Percentiles rank a stretch among this genome's conserved stretches.
Evolutionary conservation across 2,113 vertebrate genomes (phyloP).

Genomic region (Lota lota): DNA sequence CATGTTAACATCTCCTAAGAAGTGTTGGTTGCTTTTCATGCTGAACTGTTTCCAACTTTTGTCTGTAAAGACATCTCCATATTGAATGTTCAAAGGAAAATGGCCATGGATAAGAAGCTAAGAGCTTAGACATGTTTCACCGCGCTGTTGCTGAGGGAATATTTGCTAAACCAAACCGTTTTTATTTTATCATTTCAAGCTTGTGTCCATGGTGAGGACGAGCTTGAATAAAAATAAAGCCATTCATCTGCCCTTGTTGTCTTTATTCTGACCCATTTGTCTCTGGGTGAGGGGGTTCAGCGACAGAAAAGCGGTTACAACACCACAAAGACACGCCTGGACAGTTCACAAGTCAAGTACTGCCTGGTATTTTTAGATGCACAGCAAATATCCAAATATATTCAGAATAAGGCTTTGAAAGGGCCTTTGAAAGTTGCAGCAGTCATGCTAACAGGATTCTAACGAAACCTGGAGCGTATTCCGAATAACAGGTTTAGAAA

Average conservation of each 20-base stretch:
- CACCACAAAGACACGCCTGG: constrained; percentile 33
- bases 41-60: background rate
- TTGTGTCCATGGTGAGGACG: constrained; percentile 28
- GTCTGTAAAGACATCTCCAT: background rate
- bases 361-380: no score
- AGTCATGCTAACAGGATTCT: no score
- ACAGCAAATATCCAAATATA: no score
- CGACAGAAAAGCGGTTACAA: constrained; percentile 49
- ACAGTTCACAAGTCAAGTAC: no score
- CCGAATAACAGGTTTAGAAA: no score
- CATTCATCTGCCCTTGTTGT: constrained; percentile 1
- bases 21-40: no score
- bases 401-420: no score
- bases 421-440: no score
- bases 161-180: constrained; percentile 32
- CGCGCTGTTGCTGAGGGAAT: constrained; percentile 42
- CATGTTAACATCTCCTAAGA: background rate
- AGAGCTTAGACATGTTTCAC: constrained; percentile 25
- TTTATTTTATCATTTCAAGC: constrained; percentile 28
- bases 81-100: constrained; percentile 21
- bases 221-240: constrained; percentile 44
- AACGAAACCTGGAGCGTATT: no score
- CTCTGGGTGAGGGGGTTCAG: constrained; percentile 43
- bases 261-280: constrained; percentile 56
- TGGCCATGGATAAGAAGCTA: background rate